Evolutionary conservation across 1,140 invertebrate species (phyloP).

Genomic region (Periplaneta americana): DNA sequence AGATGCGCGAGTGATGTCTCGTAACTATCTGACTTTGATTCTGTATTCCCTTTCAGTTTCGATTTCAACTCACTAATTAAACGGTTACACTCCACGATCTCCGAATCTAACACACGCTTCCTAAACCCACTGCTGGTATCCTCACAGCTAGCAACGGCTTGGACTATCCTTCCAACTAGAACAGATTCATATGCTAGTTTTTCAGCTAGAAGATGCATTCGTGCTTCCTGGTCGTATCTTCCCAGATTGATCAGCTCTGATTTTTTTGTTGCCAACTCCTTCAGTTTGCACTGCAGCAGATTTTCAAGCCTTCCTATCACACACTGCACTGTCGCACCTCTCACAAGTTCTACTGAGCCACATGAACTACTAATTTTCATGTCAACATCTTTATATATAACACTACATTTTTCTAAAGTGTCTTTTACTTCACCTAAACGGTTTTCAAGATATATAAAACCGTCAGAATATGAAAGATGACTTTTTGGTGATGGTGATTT

Average conservation of each 20-base stretch:
- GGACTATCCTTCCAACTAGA: conserved; percentile 48
- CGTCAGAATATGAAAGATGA: not conserved
- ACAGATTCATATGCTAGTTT: conserved; percentile 71
- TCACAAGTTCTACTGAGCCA: not conserved
- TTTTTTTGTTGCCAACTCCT: conserved; percentile 56
- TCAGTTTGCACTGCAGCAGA: conserved; percentile 56
- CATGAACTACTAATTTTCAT: not conserved
- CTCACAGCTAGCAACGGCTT: conserved; percentile 21
- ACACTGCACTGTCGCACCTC: conserved; percentile 39
- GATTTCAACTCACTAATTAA: conserved; percentile 59
- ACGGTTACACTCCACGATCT: conserved; percentile 65
- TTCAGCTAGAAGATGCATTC: conserved; percentile 63
- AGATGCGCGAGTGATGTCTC: conserved; percentile 49
- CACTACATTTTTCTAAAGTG: conserved; percentile 35
- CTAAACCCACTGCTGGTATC: conserved; percentile 4
- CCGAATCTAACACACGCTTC: conserved; percentile 18
- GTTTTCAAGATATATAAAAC: conserved; percentile 26
- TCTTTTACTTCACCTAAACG: conserved; percentile 38
- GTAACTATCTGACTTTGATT: not conserved
- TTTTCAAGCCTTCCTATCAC: conserved; percentile 57
- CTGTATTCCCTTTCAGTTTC: conserved; percentile 51
- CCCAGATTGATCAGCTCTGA: conserved; percentile 51
- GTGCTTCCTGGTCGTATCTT: conserved; percentile 56
- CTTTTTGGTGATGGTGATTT: not conserved
- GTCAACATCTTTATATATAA: conserved; percentile 18